phyloP scores from a whole-genome alignment of 2,113 vertebrate species.

The Periophthalmus modestus region DNA sequence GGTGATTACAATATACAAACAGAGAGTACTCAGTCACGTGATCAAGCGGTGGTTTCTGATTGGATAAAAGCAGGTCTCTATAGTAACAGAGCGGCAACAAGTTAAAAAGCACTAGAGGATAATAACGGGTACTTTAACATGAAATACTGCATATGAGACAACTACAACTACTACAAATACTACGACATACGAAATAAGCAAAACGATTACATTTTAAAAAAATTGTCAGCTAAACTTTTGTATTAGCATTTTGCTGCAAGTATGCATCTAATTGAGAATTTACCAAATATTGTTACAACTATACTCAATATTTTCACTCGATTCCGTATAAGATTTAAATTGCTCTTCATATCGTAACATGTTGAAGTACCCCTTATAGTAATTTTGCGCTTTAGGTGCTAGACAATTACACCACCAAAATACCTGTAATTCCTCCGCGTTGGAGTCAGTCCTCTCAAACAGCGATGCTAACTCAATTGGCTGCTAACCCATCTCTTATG shows the following conservation, averaged over 20 bases:
- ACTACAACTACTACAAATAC: background rate
- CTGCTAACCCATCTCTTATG: conserved; percentile 69
- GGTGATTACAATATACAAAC: background rate
- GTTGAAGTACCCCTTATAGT: conserved; percentile 29
- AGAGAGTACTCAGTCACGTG: background rate
- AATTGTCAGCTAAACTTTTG: background rate
- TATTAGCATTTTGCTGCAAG: background rate
- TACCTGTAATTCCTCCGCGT: conserved; percentile 37
- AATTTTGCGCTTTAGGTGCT: conserved; percentile 60
- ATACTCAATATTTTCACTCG: background rate
- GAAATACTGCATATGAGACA: background rate
- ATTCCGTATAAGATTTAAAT: background rate
- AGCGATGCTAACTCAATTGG: conserved; percentile 52
- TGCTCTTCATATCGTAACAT: background rate
- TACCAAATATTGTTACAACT: too few species aligned
- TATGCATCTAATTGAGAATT: background rate
- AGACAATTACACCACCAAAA: conserved; percentile 27
- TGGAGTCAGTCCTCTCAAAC: conserved; percentile 24
- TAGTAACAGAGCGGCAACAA: background rate
- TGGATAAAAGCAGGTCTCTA: conserved; percentile 10
- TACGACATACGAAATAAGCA: too few species aligned
- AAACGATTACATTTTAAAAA: background rate
- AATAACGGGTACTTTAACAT: conserved; percentile 12
- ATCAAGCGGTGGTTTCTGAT: background rate
- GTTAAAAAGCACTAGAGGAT: background rate